A percentile compares a stretch with the other conserved stretches of the same genome.
Conservation (phyloP, 2,797 vertebrate species). For the Poecile montanus region DNA sequence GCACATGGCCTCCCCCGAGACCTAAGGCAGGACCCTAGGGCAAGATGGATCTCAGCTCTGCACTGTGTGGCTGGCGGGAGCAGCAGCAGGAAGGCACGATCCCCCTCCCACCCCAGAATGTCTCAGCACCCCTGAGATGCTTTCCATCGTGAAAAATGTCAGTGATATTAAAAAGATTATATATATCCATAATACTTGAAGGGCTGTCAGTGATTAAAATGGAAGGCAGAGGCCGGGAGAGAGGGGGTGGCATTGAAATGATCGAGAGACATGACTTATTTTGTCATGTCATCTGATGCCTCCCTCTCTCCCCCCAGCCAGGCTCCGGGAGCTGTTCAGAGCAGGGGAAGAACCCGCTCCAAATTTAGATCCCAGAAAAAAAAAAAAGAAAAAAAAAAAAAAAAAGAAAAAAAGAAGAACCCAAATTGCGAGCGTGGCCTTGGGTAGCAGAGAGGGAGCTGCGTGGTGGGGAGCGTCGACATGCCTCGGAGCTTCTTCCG, state of each 20-base stretch:
- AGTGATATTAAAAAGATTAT: conserved; percentile 31
- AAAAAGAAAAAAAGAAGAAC: background rate
- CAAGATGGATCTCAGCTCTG: background rate
- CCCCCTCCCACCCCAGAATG: background rate
- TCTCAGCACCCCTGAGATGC: background rate
- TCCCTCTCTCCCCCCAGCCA: conserved; percentile 5
- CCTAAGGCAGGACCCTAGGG: background rate
- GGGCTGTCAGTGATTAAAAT: conserved; percentile 57
- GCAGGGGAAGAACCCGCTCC: conserved; percentile 26
- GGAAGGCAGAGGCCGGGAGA: conserved; percentile 54
- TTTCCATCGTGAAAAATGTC: conserved; percentile 35
- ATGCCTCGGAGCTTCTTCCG: background rate
- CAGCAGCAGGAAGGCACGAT: background rate
- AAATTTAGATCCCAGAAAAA: background rate
- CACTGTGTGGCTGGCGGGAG: rapidly evolving
- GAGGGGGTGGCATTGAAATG: conserved; percentile 38
- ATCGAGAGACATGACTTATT: conserved; percentile 60
- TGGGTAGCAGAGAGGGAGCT: background rate
- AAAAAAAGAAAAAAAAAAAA: background rate
- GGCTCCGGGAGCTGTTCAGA: background rate
- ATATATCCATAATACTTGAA: conserved; percentile 27
- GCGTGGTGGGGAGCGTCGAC: background rate
- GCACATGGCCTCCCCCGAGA: rapidly evolving
- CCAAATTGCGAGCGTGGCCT: background rate
- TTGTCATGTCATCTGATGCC: conserved; percentile 64